Evolutionary conservation across 2,113 vertebrate genomes (phyloP).

Genomic region (Gasterosteus nipponicus): DNA sequence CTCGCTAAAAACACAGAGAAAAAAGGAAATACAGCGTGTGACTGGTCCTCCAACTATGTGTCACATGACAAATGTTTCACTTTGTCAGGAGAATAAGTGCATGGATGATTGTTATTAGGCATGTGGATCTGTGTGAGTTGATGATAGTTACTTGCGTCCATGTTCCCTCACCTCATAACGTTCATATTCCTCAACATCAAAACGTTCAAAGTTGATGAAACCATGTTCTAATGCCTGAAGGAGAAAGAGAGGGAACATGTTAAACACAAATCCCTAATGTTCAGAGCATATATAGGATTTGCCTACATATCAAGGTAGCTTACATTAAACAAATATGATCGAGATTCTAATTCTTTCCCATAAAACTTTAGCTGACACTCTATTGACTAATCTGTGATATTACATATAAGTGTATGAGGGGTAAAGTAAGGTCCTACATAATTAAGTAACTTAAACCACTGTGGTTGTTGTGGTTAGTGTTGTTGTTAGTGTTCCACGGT

Average conservation of each 20-base stretch:
- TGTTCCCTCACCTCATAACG: conserved; percentile 88
- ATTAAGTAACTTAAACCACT: background rate
- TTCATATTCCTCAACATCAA: conserved; percentile 93
- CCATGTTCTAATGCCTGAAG: conserved; percentile 89
- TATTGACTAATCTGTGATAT: background rate
- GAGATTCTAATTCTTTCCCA: background rate
- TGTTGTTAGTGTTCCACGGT: background rate
- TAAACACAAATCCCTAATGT: background rate
- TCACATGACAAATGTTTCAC: background rate
- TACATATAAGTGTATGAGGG: background rate
- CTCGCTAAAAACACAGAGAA: conserved; percentile 76
- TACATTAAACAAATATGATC: background rate
- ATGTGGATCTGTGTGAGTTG: background rate
- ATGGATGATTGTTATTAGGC: background rate
- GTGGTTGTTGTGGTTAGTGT: background rate
- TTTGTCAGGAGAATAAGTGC: background rate
- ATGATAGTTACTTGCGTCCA: background rate
- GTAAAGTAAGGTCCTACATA: background rate
- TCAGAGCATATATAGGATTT: background rate
- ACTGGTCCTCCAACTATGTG: background rate
- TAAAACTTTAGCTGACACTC: background rate
- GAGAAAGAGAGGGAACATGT: background rate
- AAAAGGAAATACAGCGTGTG: background rate
- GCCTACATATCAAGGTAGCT: background rate
- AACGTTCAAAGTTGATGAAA: conserved; percentile 92